Base-by-base conservation (phyloP, 2,888 invertebrate genomes). In the Rhingia campestris region DNA sequence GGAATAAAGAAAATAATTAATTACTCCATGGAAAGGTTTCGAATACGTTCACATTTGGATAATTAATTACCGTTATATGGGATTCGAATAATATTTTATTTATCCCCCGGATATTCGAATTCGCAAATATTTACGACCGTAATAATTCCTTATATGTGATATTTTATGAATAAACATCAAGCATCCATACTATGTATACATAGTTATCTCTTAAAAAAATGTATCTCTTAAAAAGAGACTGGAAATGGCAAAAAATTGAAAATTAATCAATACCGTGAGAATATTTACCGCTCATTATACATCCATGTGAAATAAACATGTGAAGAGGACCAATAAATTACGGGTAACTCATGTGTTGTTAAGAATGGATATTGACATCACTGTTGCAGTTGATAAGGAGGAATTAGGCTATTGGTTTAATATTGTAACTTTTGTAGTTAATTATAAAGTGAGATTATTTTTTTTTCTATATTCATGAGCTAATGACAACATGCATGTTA, bases 181-280 rank as follows among this genome's bases (percentile, higher is more conserved):
- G n/a, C n/a, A n/a, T n/a, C 4, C 7, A 33, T 5, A 4, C 33
- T 12, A 10, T 5, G 12, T 41, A 64, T 32, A 32, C 6, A 64
- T 64, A 0, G 51, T 22, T 39, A 12, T 51, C 51, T 41, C n/a
- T 4, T 32, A 33, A 33, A 10, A 6, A n/a, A 35, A 53, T 35
- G 32, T 3, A 35, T 5, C 6, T 37, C 30, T 56, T 47, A 56
- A 22, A 56, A 45, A 67, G 56, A 32, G 37, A 12, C 37, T 33
- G 5, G 33, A 51, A 64, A 51, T 64, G 43, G 6, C 37, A 22
- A 72, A 51, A 72, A 79, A 79, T 72, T 72, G 64, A 79, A 66
- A 72, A 79, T 72, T 79, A 79, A 72, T 79, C 58, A 79, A 45
- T 64, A 51, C 64, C 49, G 64, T n/a, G n/a, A n/a, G n/a, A n/a